Evolutionary conservation across 2,113 vertebrate genomes (phyloP).

Genomic region (Chloropsis cyanopogon): DNA sequence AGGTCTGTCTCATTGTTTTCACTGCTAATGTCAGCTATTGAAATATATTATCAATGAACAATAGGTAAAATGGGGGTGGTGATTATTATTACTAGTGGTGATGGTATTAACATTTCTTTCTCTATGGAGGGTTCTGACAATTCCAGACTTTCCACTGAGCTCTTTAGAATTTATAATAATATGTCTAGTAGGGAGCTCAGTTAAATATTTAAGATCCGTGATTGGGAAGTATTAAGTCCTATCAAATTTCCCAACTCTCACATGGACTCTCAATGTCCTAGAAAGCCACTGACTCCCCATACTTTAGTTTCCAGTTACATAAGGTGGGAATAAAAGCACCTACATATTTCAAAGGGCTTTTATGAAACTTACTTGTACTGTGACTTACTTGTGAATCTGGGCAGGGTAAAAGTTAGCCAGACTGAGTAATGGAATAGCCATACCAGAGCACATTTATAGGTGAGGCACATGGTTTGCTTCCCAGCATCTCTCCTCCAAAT

Average conservation of each 20-base stretch:
- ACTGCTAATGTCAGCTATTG: neutral
- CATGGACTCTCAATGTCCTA: neutral
- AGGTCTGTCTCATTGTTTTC: neutral
- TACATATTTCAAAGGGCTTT: neutral
- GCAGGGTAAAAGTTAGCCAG: neutral
- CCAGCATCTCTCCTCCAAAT: neutral
- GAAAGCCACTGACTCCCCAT: neutral
- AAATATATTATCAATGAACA: slow-evolving; percentile 9
- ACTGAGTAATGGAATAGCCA: neutral
- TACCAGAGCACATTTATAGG: neutral
- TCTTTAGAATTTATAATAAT: neutral
- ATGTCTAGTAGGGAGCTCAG: neutral
- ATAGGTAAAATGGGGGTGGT: neutral
- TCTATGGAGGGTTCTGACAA: neutral
- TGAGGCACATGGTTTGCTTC: neutral
- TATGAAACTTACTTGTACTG: neutral
- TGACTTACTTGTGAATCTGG: neutral
- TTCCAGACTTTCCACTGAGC: neutral
- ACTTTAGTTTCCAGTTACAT: neutral
- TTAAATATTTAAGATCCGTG: neutral
- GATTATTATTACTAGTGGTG: neutral
- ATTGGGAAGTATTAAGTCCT: neutral
- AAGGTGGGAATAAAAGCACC: neutral
- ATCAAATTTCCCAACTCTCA: neutral
- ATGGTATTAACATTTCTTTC: neutral